Evolutionary conservation across 2,888 invertebrate species (phyloP), one percentile per base, ranked within the genome.

Genomic region (Fabriciana adippe): DNA sequence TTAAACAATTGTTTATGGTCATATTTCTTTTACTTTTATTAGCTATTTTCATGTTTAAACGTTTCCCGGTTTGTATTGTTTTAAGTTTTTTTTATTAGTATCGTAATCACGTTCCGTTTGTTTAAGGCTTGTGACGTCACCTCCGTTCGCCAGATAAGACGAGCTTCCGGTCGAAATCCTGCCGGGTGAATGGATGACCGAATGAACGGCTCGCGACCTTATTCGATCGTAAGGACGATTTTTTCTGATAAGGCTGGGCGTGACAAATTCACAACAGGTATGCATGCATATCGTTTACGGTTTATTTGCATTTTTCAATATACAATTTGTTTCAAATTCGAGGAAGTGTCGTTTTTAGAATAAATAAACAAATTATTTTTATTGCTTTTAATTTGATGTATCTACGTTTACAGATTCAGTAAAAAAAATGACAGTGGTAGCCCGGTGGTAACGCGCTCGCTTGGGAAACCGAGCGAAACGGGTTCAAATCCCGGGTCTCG

Each of bases 31-130:
- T 57, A 53, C 5, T 64, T 57, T 64, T 64, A 64, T 55, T 53
- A 47, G 26, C 11, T 47, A 55, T 63, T 63, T 61, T 61, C 61
- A 51, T 51, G 35, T 53, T 59, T 48, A 14, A 61, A 84, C 83
- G 82, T 85, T 87, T 86, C 83, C 83, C 80, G 81, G 80, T 81
- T 81, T 73, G 79, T 79, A 86, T 89, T 89, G 89, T 89, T 89
- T 89, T 85, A 86, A 82, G 79, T 73, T 76, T 79, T 21, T n/a
- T 85, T 82, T 90, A 89, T 91, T 92, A 89, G 88, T 89, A 90
- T 82, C 87, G 88, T 87, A 83, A 85, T 90, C 92, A 92, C 92
- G 92, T 91, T 84, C 86, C 81, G 87, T 87, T 88, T 89, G 79
- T 78, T 77, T 75, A 86, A 82, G 79, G 73, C 66, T 73, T 16